phyloP scores from a whole-genome alignment of 2,797 vertebrate species.

The Hydrophis major region DNA sequence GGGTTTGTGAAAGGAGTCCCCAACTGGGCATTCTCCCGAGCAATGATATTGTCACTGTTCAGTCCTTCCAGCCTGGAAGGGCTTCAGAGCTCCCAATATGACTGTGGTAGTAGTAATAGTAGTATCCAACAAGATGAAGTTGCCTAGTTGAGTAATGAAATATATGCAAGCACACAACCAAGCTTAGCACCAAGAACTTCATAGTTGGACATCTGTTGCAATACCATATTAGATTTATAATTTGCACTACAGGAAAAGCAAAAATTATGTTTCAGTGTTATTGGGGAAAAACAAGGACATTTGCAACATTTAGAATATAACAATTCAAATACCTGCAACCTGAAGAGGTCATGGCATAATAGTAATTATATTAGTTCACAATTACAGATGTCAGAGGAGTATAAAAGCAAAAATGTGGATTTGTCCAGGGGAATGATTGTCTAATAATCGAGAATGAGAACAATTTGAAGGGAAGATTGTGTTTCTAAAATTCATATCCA shows the following conservation, averaged over 20 bases:
- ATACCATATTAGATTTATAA: background rate
- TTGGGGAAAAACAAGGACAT: background rate
- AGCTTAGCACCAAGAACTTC: background rate
- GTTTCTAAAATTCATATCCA: background rate
- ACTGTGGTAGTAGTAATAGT: background rate
- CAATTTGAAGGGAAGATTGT: background rate
- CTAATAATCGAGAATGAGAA: background rate
- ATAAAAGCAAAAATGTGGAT: background rate
- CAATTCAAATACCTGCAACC: background rate
- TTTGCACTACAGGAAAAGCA: background rate
- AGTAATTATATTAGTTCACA: background rate
- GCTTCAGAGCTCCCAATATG: background rate
- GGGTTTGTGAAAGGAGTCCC: background rate
- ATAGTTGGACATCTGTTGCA: background rate
- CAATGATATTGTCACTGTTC: background rate
- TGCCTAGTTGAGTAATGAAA: background rate
- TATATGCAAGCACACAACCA: background rate
- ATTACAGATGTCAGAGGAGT: background rate
- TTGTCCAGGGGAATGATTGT: background rate
- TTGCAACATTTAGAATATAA: background rate
- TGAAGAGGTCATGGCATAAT: background rate
- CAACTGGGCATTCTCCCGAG: background rate
- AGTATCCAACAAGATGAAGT: background rate
- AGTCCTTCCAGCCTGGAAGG: background rate
- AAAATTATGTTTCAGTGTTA: background rate